Base-by-base conservation (phyloP, 2,113 vertebrate genomes). In the Verasper variegatus region DNA sequence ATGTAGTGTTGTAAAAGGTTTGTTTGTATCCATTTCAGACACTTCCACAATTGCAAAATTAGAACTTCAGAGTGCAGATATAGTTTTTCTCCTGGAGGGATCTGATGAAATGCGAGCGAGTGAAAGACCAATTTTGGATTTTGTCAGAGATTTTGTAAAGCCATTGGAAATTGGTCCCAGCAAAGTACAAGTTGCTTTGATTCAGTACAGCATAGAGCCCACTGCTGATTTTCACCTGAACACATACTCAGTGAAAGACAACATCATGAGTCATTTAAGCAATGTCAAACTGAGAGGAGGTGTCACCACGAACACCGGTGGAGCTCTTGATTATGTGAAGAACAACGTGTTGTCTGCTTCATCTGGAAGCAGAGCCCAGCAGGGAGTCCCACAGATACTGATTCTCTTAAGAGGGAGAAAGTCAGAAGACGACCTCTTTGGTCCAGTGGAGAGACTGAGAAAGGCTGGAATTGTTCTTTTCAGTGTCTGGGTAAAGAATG, bases 81-180 rank as follows among this genome's bases (percentile, higher is more conserved):
- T 92, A 86, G 87, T 88, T 69, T 92, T 93, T 85, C 85, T 94
- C 8, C 49, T 94, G 59, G 94, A 93, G 89, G 91, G 90, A 74
- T 94, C 93, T 78, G 86, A 91, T 73, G 47, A 84, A 47, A 91
- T 91, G 88, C 51, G 12, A 79, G 26, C 24, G 78, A 81, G 54
- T 63, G 74, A 88, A 85, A 76, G 74, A 76, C 67, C 77, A 1
- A 66, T 90, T 68, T 80, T 87, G 73, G 78, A 92, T 42, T 93
- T 94, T 85, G 68, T 94, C 67, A 86, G n/a, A 37, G 83, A 87
- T 5, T 76, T 93, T 86, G 86, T 93, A 12, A 82, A 92, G 24
- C 74, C 88, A 81, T 74, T 91, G n/a, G 78, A 92, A 68, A 82
- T 93, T 82, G 89, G 86, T 51, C 80, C 80, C 66, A 78, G 17